These are phyloP conservation scores for Caenorhabditis sulstoni DNA, from an alignment of 2,888 invertebrate species.

Conservation along the genomic window DNA sequence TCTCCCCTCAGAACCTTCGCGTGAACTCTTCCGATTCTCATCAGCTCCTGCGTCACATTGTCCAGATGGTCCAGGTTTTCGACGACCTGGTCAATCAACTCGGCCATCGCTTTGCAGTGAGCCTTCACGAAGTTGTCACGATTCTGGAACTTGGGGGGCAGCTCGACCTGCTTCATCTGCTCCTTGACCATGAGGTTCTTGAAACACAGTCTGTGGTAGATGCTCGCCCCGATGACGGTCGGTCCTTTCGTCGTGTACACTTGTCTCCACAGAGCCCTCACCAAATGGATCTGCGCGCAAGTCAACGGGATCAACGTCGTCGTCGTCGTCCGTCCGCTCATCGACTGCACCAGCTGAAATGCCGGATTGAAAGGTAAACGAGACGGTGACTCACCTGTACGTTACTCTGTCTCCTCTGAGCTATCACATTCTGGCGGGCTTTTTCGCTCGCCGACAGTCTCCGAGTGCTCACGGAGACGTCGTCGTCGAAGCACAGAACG, in stretches of 20 bases:
- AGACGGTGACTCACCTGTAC: constrained; percentile 62
- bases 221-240: constrained; percentile 78
- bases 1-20: constrained; percentile 76
- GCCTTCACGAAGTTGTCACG: constrained; percentile 77
- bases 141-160: constrained; percentile 76
- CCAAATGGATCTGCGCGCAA: constrained; percentile 78
- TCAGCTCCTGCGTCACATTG: constrained; percentile 71
- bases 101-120: constrained; percentile 77
- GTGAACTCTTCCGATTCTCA: constrained; percentile 75
- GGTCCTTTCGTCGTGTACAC: constrained; percentile 75
- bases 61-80: constrained; percentile 79
- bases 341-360: constrained; percentile 64
- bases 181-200: constrained; percentile 77
- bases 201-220: constrained; percentile 80
- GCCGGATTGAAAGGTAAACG: constrained; percentile 9
- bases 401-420: constrained; percentile 71
- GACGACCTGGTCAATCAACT: constrained; percentile 78
- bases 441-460: constrained; percentile 62
- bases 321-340: constrained; percentile 70
- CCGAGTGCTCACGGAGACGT: constrained; percentile 49
- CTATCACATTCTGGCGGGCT: constrained; percentile 65
- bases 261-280: constrained; percentile 72
- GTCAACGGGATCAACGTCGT: constrained; percentile 79
- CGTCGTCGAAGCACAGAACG: constrained; percentile 54
- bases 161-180: constrained; percentile 73